Conservation (phyloP, 2,888 invertebrate species). For the Lomographa bimaculata region DNA sequence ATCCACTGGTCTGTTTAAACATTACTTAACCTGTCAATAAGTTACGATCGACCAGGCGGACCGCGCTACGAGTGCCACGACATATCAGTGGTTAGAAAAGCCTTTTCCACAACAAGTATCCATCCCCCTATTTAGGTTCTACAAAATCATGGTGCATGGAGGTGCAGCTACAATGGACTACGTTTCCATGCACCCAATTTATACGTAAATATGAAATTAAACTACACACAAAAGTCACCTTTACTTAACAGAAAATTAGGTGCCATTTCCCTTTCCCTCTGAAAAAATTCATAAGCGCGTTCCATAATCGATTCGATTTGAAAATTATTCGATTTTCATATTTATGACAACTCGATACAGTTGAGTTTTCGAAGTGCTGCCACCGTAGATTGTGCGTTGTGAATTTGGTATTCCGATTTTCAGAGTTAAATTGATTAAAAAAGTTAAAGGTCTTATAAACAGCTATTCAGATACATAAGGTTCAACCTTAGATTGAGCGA, state of each 20-base stretch:
- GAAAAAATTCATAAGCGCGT: slow-evolving; percentile 47
- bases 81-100: too few relatives aligned
- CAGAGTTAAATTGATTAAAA: slow-evolving; percentile 55
- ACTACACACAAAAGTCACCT: slow-evolving; percentile 50
- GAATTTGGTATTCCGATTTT: slow-evolving; percentile 50
- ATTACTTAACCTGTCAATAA: too few relatives aligned
- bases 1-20: too few relatives aligned
- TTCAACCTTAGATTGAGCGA: slow-evolving; percentile 10
- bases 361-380: slow-evolving; percentile 31
- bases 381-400: slow-evolving; percentile 42
- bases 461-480: slow-evolving; percentile 8
- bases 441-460: slow-evolving; percentile 42
- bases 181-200: slow-evolving; percentile 69
- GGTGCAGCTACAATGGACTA: slow-evolving; percentile 72
- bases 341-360: slow-evolving; percentile 33
- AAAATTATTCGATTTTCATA: slow-evolving; percentile 33
- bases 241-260: slow-evolving; percentile 42
- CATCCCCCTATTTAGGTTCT: slow-evolving; percentile 60
- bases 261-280: slow-evolving; percentile 44
- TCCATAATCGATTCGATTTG: slow-evolving; percentile 36
- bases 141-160: slow-evolving; percentile 76
- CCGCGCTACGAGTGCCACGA: too few relatives aligned
- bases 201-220: slow-evolving; percentile 53
- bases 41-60: too few relatives aligned
- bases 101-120: slow-evolving; percentile 44